Evolutionary conservation across 2,113 vertebrate species (phyloP), one percentile per base, ranked within the genome.

Genomic region (Thomomys bottae): DNA sequence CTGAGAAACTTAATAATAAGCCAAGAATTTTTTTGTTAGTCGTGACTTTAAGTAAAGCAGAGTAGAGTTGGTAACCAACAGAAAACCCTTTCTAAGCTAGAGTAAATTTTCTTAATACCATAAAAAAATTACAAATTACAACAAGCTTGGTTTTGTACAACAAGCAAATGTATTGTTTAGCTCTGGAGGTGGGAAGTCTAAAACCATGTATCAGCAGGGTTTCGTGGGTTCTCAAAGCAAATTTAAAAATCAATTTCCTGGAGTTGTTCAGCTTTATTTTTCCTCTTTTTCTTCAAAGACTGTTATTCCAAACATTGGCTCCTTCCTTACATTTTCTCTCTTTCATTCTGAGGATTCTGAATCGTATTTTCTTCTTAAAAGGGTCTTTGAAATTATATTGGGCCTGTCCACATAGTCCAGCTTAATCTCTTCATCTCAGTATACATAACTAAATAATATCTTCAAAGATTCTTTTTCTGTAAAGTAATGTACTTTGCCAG

Each of bases 371-470:
- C 45, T 12, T 12, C 45, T 49, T 49, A 49, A 49, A 12, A 49
- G 14, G 59, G 24, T 61, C 18, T 0, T 8, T 26, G 18, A 80
- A 30, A 34, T 40, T 59, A 38, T 21, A 40, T 26, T 81, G 9
- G 3, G 0, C 2, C 40, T 28, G 63, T 18, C 12, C 10, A 17
- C 5, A 66, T 28, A 72, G 32, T 40, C 18, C 2, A 28, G 6
- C 0, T 24, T 1, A 71, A 20, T 75, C 6, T 75, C 5, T 71
- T 26, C 11, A 42, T 79, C n/a, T 76, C 40, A 61, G 71, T 28
- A 61, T 21, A 7, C 2, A 70, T 36, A 80, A 59, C 4, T 79
- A 67, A 73, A 26, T 71, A 6, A 28, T 4, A 36, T 14, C 15
- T 68, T 40, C 38, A 64, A 70, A 24, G 1, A 21, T 7, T 67